These are phyloP conservation scores for Nothura maculosa DNA, from an alignment of 2,797 vertebrate species.

Conservation along the genomic window DNA sequence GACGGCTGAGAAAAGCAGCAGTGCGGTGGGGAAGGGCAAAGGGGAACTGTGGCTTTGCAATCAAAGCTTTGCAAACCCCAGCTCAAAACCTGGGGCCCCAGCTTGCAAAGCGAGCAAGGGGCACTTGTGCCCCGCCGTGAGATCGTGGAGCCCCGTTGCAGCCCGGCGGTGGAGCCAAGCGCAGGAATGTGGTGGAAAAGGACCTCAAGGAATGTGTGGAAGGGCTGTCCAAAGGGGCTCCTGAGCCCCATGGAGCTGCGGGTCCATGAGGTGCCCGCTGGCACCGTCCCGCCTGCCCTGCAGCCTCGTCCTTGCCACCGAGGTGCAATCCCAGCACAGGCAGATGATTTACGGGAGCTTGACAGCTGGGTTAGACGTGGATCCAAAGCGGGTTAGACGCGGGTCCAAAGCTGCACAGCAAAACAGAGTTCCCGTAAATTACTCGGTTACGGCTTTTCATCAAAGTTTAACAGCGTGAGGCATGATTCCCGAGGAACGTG, in stretches of 20 bases:
- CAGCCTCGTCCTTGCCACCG: not conserved
- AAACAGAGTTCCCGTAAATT: constrained; percentile 46
- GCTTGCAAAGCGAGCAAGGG: not conserved
- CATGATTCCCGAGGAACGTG: constrained; percentile 23
- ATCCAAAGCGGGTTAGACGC: too few relatives aligned
- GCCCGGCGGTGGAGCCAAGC: not conserved
- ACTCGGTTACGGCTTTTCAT: not conserved
- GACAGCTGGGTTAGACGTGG: not conserved
- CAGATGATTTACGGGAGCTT: not conserved
- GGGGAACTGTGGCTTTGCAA: not conserved
- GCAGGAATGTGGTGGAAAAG: not conserved
- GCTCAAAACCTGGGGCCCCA: not conserved
- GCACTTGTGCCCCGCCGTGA: not conserved
- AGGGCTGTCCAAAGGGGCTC: not conserved
- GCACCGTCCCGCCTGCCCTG: not conserved
- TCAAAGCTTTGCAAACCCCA: too few relatives aligned
- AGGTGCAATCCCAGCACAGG: not conserved
- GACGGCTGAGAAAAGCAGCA: not conserved
- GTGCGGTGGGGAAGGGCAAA: not conserved
- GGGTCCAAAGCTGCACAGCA: constrained; percentile 13
- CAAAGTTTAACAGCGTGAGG: not conserved
- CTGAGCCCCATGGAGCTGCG: too few relatives aligned
- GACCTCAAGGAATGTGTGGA: not conserved
- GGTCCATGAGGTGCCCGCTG: not conserved
- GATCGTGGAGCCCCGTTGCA: accelerated